phyloP scores from a whole-genome alignment of 2,888 invertebrate genomes.

The Drosophila hawaiiensis region DNA sequence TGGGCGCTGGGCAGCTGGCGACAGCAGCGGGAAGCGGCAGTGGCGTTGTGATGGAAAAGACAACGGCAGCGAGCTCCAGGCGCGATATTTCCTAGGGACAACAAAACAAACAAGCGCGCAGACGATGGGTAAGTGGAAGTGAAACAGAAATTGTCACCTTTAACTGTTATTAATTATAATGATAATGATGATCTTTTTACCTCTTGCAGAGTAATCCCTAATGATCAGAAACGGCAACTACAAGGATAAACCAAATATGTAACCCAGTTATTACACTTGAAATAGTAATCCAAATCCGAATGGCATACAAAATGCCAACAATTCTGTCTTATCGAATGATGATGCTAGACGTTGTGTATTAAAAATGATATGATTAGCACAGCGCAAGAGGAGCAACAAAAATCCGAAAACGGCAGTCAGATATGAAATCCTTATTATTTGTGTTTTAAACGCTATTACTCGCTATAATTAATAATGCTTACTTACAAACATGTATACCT shows the following conservation, averaged over 20 bases:
- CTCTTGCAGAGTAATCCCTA: slow-evolving; percentile 6
- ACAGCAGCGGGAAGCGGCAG: slow-evolving; percentile 14
- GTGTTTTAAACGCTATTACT: slow-evolving; percentile 52
- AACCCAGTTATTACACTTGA: slow-evolving; percentile 20
- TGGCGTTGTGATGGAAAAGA: slow-evolving; percentile 36
- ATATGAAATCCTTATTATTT: slow-evolving; percentile 49
- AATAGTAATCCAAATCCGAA: slow-evolving; percentile 18
- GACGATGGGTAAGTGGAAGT: slow-evolving; percentile 12
- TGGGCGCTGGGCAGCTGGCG: slow-evolving; percentile 36
- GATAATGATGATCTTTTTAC: not conserved
- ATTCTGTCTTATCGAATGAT: not conserved
- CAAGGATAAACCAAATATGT: slow-evolving; percentile 11
- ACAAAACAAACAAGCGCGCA: not conserved
- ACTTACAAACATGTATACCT: slow-evolving; percentile 28
- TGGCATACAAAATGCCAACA: slow-evolving; percentile 10
- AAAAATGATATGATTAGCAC: slow-evolving; percentile 6
- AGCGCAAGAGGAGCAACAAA: slow-evolving; percentile 27
- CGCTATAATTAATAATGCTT: slow-evolving; percentile 53
- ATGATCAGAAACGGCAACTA: slow-evolving; percentile 4
- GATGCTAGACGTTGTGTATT: not conserved
- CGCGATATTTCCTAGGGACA: slow-evolving; percentile 53
- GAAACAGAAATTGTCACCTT: not conserved
- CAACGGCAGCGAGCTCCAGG: slow-evolving; percentile 33
- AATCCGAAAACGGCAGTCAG: slow-evolving; percentile 33
- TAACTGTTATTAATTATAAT: not conserved